Evolutionary conservation across 2,113 vertebrate genomes (phyloP), one percentile per base, ranked within the genome.

Genomic region (Rhegmatorhina hoffmannsi): DNA sequence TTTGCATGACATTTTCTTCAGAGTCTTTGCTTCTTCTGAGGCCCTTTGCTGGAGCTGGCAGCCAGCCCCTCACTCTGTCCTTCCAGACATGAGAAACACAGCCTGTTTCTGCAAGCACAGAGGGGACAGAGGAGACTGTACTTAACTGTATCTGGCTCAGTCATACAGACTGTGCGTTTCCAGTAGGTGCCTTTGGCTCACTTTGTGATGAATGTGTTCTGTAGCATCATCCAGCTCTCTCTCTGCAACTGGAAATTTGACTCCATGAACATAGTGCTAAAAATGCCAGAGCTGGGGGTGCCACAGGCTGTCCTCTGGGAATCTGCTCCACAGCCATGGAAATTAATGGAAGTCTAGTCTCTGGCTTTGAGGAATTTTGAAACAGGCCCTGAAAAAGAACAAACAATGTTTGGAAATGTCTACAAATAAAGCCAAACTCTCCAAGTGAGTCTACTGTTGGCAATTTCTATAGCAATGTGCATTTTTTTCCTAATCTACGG

Each of bases 361-460:
- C 36, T 86, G 88, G 44, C 67, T 86, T 89, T 56, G 76, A 68
- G 0, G 0, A 72, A 87, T 85, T 90, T 92, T 92, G 78, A 95
- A 95, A 85, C 31, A 43, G 36, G 23, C 58, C 38, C 75, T 69
- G 29, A 52, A 88, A 95, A 92, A 93, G 85, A 85, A 94, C 76
- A 90, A 93, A 74, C 69, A 75, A 72, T 62, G 83, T 84, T 93
- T 86, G 80, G 76, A 95, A 94, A 63, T 78, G 47, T 72, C 92
- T 96, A 60, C 83, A 90, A 78, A 92, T 87, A 86, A 92, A 89
- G 83, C 76, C 73, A 90, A 49, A 73, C 53, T 94, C 69, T 93
- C 49, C 79, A 72, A 86, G 73, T 33, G 49, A 90, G 21, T 31
- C 52, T 83, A 20, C 56, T 84, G 75, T 86, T 96, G 49, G 50